Base-by-base conservation (phyloP, 2,113 vertebrate species). In the Seriola rivoliana region DNA sequence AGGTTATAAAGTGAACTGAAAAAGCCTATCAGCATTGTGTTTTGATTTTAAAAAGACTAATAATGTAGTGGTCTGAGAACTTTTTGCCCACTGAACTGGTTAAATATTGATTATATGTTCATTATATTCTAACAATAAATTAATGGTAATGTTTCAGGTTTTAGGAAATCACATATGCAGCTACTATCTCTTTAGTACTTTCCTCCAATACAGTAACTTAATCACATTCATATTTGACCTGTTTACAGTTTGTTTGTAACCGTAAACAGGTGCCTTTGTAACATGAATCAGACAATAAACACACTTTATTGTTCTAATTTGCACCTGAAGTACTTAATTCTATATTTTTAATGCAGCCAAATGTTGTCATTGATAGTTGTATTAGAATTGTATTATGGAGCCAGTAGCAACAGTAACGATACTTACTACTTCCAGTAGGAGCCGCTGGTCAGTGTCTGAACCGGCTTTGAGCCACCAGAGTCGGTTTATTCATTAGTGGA, bases 401-500 rank as follows among this genome's bases (percentile, higher is more conserved):
- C 5, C 21, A 11, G 16, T 1, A 21, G 25, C 21, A 19, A 40
- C 16, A 3, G 48, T 23, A 34, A 1, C 55, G 14, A 21, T 77
- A n/a, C 57, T 21, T 0, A 0, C 12, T 13, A 1, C 42, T 0
- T 57, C 87, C 91, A 80, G 82, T 46, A 78, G 86, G 65, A 12
- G 93, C 9, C 91, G 84, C 91, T 88, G 59, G 42, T 19, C 12
- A 10, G 52, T 1, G 13, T 40, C 44, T 78, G 8, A 50, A 12
- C 46, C 25, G 34, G 54, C 80, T 32, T 0, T 8, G 1, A 66
- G 44, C 71, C 38, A 38, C 66, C 19, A 50, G 70, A 80, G 71
- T 75, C 67, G 81, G 63, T 74, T 82, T 87, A 81, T 88, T 89
- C 88, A 78, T 82, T 58, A 66, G 81, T 25, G 9, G 58, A 70